Conservation (phyloP, 1,140 invertebrate genomes). For the Pomacea maculata region DNA sequence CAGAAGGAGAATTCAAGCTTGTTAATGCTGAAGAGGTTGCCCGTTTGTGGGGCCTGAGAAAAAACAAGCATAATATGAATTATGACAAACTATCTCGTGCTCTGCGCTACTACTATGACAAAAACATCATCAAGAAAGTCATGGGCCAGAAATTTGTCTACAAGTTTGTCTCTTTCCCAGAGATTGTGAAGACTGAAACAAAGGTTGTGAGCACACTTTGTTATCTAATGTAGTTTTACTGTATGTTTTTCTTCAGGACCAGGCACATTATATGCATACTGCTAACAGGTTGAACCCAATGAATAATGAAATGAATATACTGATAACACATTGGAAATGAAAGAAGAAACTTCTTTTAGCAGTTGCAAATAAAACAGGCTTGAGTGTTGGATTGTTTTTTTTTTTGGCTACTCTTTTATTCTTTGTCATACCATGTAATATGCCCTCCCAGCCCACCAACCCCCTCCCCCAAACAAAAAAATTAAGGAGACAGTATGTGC, state of each 20-base stretch:
- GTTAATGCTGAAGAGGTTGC: slow-evolving; percentile 98
- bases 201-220: slow-evolving; percentile 43
- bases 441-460: too few relatives aligned
- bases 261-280: too few relatives aligned
- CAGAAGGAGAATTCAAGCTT: slow-evolving; percentile 98
- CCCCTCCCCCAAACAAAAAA: too few relatives aligned
- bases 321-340: too few relatives aligned
- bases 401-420: too few relatives aligned
- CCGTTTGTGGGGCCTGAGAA: slow-evolving; percentile 93
- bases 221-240: neutral
- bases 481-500: too few relatives aligned
- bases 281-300: too few relatives aligned
- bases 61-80: slow-evolving; percentile 99
- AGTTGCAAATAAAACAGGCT: too few relatives aligned
- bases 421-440: too few relatives aligned
- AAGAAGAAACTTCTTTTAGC: too few relatives aligned
- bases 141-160: slow-evolving; percentile 96
- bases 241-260: neutral
- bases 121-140: slow-evolving; percentile 97
- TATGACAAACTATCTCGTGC: slow-evolving; percentile 97
- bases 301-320: too few relatives aligned
- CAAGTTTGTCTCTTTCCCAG: slow-evolving; percentile 86
- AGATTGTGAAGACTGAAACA: slow-evolving; percentile 71
- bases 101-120: slow-evolving; percentile 97
- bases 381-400: too few relatives aligned